A percentile compares a stretch with the other conserved stretches of the same genome.
Evolutionary conservation across 2,797 vertebrate genomes (phyloP).

Genomic region (Alouatta caraya): DNA sequence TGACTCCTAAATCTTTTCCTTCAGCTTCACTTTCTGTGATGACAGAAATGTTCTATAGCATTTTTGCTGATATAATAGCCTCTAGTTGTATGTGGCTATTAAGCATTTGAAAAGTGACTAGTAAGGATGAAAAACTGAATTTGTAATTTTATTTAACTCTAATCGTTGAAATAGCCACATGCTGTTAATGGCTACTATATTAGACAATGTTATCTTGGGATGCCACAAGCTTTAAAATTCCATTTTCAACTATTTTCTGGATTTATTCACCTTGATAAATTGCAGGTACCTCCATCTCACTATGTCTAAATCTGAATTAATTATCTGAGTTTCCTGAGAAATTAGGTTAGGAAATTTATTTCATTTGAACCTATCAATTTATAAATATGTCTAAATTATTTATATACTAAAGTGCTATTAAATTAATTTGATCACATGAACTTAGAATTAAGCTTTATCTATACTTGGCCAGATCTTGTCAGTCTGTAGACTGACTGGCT

Average conservation of each 20-base stretch:
- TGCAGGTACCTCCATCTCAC: neutral
- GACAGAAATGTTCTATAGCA: neutral
- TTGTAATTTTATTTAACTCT: neutral
- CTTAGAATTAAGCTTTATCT: neutral
- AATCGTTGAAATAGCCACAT: neutral
- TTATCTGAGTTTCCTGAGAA: conserved; percentile 2
- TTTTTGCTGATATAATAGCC: neutral
- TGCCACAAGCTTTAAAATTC: neutral
- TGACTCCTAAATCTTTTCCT: neutral
- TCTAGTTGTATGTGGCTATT: neutral
- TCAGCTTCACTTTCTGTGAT: neutral
- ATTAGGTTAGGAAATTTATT: neutral
- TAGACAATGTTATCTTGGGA: neutral
- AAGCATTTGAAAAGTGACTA: neutral
- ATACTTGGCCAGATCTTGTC: neutral
- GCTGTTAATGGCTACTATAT: neutral
- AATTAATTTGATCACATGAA: neutral
- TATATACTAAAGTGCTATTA: neutral
- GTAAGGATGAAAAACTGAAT: neutral
- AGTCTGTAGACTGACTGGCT: neutral
- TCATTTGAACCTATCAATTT: neutral
- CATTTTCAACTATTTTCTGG: neutral
- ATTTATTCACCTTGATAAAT: neutral
- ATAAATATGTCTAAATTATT: conserved; percentile 28
- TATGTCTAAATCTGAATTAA: neutral